These are phyloP conservation scores for Norana najaformis DNA, from an alignment of 2,888 invertebrate genomes.

Conservation along the genomic window DNA sequence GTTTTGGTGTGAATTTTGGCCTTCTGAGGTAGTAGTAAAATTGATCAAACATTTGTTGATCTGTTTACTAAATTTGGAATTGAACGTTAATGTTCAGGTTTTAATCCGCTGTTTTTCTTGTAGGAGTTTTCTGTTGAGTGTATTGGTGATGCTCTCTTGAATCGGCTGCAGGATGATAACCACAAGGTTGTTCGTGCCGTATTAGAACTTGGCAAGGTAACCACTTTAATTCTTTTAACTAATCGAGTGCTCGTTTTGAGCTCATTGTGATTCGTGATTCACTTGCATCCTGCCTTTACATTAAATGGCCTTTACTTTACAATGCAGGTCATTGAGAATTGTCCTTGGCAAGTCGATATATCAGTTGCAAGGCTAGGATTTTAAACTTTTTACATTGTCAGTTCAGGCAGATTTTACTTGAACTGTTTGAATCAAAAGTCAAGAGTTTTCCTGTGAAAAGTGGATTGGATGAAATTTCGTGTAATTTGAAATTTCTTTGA, in stretches of 20 bases:
- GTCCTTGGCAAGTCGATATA: not conserved
- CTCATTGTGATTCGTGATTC: not conserved
- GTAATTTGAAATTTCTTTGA: too few relatives aligned
- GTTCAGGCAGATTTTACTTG: not conserved
- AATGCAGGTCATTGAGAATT: not conserved
- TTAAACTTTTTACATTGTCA: not conserved
- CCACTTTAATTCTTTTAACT: not conserved
- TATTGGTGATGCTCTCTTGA: slow-evolving; percentile 50
- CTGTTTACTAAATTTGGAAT: not conserved
- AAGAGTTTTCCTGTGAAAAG: too few relatives aligned
- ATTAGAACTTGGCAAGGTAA: slow-evolving; percentile 46
- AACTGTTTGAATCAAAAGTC: too few relatives aligned
- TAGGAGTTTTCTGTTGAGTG: slow-evolving; percentile 54
- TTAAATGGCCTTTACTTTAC: too few relatives aligned
- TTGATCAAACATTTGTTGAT: not conserved
- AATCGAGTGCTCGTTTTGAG: not conserved
- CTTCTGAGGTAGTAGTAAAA: not conserved
- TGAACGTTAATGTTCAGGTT: not conserved
- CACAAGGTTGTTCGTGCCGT: slow-evolving; percentile 50
- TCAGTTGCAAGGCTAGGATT: not conserved
- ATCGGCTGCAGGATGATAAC: slow-evolving; percentile 64
- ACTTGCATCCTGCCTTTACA: too few relatives aligned
- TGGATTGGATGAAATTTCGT: too few relatives aligned
- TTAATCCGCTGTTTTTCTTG: not conserved
- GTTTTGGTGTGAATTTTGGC: not conserved